Evolutionary conservation across 2,888 invertebrate genomes (phyloP), one percentile per base, ranked within the genome.

Genomic region (Lasioglossum calceatum): DNA sequence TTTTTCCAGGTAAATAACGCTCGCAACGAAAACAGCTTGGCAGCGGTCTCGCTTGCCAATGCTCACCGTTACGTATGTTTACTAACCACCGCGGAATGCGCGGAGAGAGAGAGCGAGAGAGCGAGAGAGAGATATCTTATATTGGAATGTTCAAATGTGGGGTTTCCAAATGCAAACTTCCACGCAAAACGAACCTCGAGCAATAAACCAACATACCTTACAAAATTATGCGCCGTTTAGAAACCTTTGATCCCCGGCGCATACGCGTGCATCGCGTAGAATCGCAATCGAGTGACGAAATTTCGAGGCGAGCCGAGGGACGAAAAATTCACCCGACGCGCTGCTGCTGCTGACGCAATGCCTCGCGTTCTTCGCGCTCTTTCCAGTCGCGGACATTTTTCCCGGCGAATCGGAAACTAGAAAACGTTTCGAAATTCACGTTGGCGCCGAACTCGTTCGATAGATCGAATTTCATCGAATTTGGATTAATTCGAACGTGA

Each of bases 91-190:
- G 71, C 39, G 71, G 71, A 71, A 71, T 71, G 71, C n/a, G n/a
- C 71, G n/a, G 71, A 23, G n/a, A 23, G n/a, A 58, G 23, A 10
- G 12, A n/a, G n/a, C 4, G 70, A 39, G 42, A n/a, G 71, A 32
- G 67, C 4, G 70, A 39, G 42, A n/a, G 71, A 64, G 67, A 42
- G 39, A 71, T 42, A 42, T 71, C 42, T 71, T 42, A 71, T 71
- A 71, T 71, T 39, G 71, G 71, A 71, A 71, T 39, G 71, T 71
- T 71, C 71, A 71, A 71, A 71, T 71, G 71, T 71, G 42, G 71
- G 71, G 71, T 47, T 76, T 74, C 44, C 58, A 32, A 42, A 67
- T 23, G n/a, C 42, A 54, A 67, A 42, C 71, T 42, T 42, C 42
- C 71, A 23, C 23, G 71, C 42, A 42, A 42, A 71, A 71, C 42